These are phyloP conservation scores for Gallinago jamesoni DNA, from an alignment of 2,113 vertebrate species.

Conservation along the genomic window DNA sequence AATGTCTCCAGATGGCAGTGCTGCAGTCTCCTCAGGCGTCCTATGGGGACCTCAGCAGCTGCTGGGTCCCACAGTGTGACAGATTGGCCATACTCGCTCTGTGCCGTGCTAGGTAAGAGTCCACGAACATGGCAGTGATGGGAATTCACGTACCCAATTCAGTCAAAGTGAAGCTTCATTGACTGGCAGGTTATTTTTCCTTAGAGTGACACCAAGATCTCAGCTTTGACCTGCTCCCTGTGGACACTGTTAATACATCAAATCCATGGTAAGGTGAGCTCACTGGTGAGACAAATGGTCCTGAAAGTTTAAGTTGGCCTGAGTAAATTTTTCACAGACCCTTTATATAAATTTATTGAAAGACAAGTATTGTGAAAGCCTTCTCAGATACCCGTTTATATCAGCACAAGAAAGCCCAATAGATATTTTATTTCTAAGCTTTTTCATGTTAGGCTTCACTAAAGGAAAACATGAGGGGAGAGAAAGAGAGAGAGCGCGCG, in stretches of 20 bases:
- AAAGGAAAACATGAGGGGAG: background rate
- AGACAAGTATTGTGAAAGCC: background rate
- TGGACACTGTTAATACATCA: background rate
- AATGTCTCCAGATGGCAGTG: background rate
- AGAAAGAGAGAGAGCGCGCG: background rate
- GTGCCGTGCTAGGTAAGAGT: accelerated
- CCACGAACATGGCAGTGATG: too few relatives aligned
- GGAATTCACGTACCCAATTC: background rate
- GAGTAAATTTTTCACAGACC: background rate
- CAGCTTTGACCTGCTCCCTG: background rate
- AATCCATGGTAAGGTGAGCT: background rate
- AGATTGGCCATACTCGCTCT: background rate
- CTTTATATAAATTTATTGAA: background rate
- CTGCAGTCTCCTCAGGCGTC: too few relatives aligned
- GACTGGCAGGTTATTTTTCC: background rate
- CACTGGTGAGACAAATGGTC: background rate
- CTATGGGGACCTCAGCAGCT: background rate
- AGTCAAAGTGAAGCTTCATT: background rate
- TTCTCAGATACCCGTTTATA: background rate
- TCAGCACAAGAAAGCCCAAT: background rate
- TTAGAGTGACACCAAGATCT: background rate
- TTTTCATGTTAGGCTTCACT: background rate
- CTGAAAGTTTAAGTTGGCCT: background rate
- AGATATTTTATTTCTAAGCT: background rate
- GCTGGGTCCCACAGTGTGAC: background rate